phyloP scores from a whole-genome alignment of 2,888 invertebrate genomes.

The Reticulitermes lucifugus region DNA sequence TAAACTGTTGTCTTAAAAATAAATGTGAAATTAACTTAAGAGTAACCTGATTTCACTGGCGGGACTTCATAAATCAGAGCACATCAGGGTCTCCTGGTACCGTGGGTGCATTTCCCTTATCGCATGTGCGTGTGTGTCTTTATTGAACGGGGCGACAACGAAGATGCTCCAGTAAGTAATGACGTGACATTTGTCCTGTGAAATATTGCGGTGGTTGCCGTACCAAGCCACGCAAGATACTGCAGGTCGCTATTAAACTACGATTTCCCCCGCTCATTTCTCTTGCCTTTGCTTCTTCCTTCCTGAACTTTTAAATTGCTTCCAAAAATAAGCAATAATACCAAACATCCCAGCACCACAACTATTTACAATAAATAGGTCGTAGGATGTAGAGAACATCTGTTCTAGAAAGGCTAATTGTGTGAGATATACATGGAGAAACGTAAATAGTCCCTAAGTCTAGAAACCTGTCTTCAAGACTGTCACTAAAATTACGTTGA shows the following conservation, averaged over 20 bases:
- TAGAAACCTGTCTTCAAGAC: too few relatives aligned
- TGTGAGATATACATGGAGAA: too few relatives aligned
- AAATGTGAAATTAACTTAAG: too few relatives aligned
- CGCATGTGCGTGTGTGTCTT: conserved; percentile 3
- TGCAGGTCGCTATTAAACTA: neutral
- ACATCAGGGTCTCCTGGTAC: conserved; percentile 22
- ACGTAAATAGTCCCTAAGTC: too few relatives aligned
- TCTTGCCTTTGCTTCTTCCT: neutral
- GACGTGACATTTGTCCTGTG: conserved; percentile 27
- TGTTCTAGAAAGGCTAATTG: too few relatives aligned
- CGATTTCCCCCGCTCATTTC: conserved; percentile 11
- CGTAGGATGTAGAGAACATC: neutral
- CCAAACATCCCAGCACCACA: conserved; percentile 2
- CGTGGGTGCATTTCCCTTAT: neutral
- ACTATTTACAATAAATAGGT: neutral
- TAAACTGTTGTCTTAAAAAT: too few relatives aligned
- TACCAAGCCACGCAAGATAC: conserved; percentile 43
- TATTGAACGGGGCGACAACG: conserved; percentile 11
- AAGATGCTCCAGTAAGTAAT: conserved; percentile 22
- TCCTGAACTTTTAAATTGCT: conserved; percentile 34
- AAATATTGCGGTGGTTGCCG: conserved; percentile 32
- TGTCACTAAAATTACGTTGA: too few relatives aligned
- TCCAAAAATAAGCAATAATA: conserved; percentile 22
- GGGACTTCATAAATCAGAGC: neutral
- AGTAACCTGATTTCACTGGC: too few relatives aligned